Percentiles rank a stretch among this genome's conserved stretches.
Conservation (phyloP, 2,113 vertebrate genomes). For the Silurus meridionalis region DNA sequence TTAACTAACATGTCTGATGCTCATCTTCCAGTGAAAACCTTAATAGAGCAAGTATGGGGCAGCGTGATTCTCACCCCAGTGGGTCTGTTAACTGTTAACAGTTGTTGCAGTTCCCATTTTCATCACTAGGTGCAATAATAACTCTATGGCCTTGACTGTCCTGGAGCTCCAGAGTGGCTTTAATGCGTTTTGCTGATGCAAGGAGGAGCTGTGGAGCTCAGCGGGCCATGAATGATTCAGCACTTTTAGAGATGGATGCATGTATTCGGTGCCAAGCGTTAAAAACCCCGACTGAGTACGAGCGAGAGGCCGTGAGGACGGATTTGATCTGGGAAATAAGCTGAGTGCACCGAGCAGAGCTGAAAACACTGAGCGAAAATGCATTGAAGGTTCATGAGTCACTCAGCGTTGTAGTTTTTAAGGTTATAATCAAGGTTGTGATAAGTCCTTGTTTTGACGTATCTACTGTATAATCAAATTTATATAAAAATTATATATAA, state of each 20-base stretch:
- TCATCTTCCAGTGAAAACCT: background rate
- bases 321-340: conserved; percentile 29
- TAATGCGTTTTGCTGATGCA: conserved; percentile 26
- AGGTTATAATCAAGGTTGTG: background rate
- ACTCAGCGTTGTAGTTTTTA: background rate
- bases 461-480: background rate
- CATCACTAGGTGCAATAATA: background rate
- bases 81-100: background rate
- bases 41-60: background rate
- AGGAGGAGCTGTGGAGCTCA: background rate
- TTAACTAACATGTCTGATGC: background rate
- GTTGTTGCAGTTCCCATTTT: background rate
- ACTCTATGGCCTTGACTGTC: background rate
- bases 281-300: conserved; percentile 23
- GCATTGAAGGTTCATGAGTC: background rate
- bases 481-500: background rate
- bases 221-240: conserved; percentile 38
- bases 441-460: background rate
- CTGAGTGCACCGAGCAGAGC: background rate
- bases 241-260: conserved; percentile 12
- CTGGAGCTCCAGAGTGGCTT: background rate
- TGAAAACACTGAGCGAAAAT: background rate
- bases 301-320: conserved; percentile 1
- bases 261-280: conserved; percentile 13
- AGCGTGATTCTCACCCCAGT: background rate